Conservation (phyloP, 2,113 vertebrate species). For the Anolis sagrei region DNA sequence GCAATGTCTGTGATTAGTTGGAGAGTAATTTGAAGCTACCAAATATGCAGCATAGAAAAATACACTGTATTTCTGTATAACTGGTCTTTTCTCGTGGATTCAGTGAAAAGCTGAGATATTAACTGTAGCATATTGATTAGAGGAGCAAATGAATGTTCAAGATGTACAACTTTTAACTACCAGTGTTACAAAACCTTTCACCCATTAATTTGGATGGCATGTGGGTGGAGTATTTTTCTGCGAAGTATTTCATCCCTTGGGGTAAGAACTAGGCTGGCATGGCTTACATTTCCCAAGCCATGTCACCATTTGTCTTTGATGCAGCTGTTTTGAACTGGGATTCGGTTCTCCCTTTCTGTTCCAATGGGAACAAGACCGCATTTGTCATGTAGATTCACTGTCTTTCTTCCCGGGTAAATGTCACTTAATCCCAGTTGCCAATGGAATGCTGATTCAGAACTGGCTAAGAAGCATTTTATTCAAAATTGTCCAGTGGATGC, state of each 20-base stretch:
- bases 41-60: conserved; percentile 17
- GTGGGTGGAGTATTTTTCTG: not conserved
- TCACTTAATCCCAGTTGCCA: not conserved
- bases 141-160: conserved; percentile 11
- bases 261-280: not conserved
- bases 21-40: conserved; percentile 12
- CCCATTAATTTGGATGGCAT: not conserved
- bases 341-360: conserved; percentile 9
- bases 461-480: not conserved
- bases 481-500: not conserved
- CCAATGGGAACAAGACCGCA: not conserved
- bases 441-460: not conserved
- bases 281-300: not conserved
- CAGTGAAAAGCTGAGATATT: conserved; percentile 27
- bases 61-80: conserved; percentile 28
- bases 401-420: not conserved
- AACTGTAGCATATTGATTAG: conserved; percentile 31
- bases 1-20: not conserved
- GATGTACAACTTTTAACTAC: not conserved
- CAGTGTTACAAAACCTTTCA: conserved; percentile 1
- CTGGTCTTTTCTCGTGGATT: conserved; percentile 24
- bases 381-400: not conserved
- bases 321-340: not conserved
- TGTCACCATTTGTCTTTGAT: not conserved
- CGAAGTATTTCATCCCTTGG: not conserved